phyloP scores from a whole-genome alignment of 2,888 invertebrate genomes.

The Dynastes maya region DNA sequence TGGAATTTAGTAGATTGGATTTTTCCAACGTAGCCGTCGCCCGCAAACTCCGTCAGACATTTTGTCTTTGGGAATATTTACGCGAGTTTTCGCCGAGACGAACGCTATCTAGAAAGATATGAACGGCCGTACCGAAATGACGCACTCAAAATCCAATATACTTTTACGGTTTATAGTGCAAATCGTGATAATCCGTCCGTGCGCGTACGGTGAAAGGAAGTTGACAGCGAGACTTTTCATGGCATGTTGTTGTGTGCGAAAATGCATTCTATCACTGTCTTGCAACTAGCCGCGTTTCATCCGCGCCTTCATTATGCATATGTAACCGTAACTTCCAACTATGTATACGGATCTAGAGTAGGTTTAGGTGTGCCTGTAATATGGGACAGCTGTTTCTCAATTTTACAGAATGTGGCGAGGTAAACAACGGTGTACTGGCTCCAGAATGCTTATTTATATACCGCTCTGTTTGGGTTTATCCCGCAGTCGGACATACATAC shows the following conservation, averaged over 20 bases:
- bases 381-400: neutral
- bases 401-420: neutral
- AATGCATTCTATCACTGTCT: too few species aligned
- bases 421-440: neutral
- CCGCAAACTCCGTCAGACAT: slow-evolving; percentile 25
- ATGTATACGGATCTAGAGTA: neutral
- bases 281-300: slow-evolving; percentile 14
- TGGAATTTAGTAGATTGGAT: slow-evolving; percentile 39
- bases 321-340: neutral
- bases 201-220: neutral
- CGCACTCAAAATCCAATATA: slow-evolving; percentile 42
- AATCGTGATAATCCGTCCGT: slow-evolving; percentile 34
- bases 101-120: slow-evolving; percentile 5
- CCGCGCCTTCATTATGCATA: slow-evolving; percentile 27
- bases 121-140: slow-evolving; percentile 9
- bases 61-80: slow-evolving; percentile 29
- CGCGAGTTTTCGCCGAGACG: slow-evolving; percentile 15
- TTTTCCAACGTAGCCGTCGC: slow-evolving; percentile 2
- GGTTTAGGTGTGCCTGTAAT: neutral
- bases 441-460: neutral
- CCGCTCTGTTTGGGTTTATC: too few species aligned
- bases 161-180: slow-evolving; percentile 40
- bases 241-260: neutral
- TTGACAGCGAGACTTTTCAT: slow-evolving; percentile 5
- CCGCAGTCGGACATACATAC: too few species aligned